Percentiles rank a stretch among this genome's conserved stretches.
Conservation (phyloP, 2,888 invertebrate species). For the Drosophila paucipuncta region DNA sequence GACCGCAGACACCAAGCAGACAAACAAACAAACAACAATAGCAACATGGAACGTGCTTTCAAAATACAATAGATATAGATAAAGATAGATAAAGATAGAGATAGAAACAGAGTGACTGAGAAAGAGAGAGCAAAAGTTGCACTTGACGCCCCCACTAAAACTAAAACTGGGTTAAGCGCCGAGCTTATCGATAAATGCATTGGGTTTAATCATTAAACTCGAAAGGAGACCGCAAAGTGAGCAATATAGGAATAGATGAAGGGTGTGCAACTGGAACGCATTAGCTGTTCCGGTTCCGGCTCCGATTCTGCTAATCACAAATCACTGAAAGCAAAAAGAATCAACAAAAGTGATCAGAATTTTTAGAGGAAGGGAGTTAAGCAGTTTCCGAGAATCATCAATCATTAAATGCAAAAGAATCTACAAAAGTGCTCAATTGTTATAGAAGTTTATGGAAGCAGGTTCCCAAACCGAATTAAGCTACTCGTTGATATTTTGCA, state of each 20-base stretch:
- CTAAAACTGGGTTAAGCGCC: constrained; percentile 55
- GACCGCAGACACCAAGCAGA: constrained; percentile 63
- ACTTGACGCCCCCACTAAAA: constrained; percentile 65
- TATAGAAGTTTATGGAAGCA: not conserved
- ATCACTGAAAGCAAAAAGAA: not conserved
- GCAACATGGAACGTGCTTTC: constrained; percentile 42
- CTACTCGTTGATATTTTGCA: not conserved
- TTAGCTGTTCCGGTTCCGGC: not conserved
- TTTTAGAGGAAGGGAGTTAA: not conserved
- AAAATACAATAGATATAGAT: constrained; percentile 18
- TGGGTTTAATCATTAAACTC: constrained; percentile 30
- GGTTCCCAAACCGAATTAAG: not conserved
- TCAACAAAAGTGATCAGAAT: not conserved
- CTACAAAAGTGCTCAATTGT: not conserved
- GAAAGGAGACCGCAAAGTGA: constrained; percentile 22
- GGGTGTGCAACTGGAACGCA: not conserved
- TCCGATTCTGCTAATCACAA: not conserved
- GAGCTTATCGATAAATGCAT: constrained; percentile 39
- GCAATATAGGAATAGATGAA: constrained; percentile 2
- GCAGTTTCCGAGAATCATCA: not conserved
- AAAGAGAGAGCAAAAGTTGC: constrained; percentile 29
- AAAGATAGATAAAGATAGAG: not conserved
- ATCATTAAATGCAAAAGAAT: not conserved
- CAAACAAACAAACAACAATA: constrained; percentile 39
- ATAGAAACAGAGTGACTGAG: not conserved